phyloP scores from a whole-genome alignment of 1,140 invertebrate genomes.

The Aporrectodea caliginosa region DNA sequence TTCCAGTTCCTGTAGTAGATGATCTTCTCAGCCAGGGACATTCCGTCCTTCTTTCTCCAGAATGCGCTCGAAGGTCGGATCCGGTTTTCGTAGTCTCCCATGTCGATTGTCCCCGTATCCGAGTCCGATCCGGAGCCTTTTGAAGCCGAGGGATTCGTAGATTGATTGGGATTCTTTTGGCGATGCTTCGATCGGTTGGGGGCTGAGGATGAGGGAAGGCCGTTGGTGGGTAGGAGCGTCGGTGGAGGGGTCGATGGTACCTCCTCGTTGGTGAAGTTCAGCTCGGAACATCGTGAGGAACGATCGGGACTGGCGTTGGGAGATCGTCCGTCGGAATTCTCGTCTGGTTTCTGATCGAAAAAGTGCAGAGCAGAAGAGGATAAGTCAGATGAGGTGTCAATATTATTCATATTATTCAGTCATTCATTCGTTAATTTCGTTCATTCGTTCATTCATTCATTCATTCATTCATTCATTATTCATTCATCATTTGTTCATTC shows the following conservation, averaged over 20 bases:
- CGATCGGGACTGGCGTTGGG: too few relatives aligned
- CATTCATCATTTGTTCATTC: too few relatives aligned
- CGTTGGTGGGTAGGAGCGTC: background rate
- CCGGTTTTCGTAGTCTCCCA: conserved; percentile 24
- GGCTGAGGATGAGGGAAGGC: background rate
- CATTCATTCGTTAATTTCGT: too few relatives aligned
- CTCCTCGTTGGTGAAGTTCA: background rate
- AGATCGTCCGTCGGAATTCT: too few relatives aligned
- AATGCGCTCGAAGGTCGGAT: conserved; percentile 13
- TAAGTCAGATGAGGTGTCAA: too few relatives aligned
- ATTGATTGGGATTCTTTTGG: too few relatives aligned
- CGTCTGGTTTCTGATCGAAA: too few relatives aligned
- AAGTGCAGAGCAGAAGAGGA: too few relatives aligned
- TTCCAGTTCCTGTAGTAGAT: conserved; percentile 21
- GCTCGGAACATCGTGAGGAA: background rate
- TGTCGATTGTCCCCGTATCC: background rate
- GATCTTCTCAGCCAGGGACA: conserved; percentile 17
- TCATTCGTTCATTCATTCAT: too few relatives aligned
- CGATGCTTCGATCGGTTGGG: background rate
- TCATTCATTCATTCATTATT: too few relatives aligned
- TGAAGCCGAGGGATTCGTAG: background rate
- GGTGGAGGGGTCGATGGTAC: background rate
- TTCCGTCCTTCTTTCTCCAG: conserved; percentile 6
- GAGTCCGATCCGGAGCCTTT: background rate
- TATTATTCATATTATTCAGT: too few relatives aligned